These are phyloP conservation scores for Chrysopa pallens DNA, from an alignment of 1,140 invertebrate genomes.

Conservation along the genomic window DNA sequence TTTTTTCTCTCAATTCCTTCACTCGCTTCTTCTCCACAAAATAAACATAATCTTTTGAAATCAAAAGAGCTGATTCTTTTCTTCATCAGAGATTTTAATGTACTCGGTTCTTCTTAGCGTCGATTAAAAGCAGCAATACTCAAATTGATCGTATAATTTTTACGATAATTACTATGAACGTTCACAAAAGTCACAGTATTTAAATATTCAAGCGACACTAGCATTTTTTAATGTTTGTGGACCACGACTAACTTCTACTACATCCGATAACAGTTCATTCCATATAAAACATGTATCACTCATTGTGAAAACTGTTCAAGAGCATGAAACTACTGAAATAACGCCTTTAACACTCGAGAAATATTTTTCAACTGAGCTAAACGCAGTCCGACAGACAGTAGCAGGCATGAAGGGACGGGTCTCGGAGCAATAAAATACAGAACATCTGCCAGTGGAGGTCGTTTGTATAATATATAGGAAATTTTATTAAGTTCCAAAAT, in stretches of 20 bases:
- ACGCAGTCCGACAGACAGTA: slow-evolving; percentile 1
- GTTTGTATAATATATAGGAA: no score
- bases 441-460: no score
- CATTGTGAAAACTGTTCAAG: slow-evolving; percentile 3
- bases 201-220: slow-evolving; percentile 3
- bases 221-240: slow-evolving; percentile 1
- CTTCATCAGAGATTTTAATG: neutral
- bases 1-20: no score
- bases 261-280: slow-evolving; percentile 1
- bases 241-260: slow-evolving; percentile 1
- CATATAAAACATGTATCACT: slow-evolving; percentile 5
- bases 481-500: no score
- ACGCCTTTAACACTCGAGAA: slow-evolving; percentile 2
- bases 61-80: slow-evolving; percentile 3
- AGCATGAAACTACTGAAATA: slow-evolving; percentile 1
- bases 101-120: neutral
- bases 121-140: slow-evolving; percentile 1
- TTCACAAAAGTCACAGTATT: slow-evolving; percentile 1
- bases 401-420: neutral
- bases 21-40: no score
- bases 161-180: slow-evolving; percentile 3
- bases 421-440: no score
- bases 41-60: neutral
- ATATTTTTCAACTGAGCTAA: slow-evolving; percentile 3
- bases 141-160: slow-evolving; percentile 3